Evolutionary conservation across 2,113 vertebrate genomes (phyloP).

Genomic region (Brienomyrus brachyistius): DNA sequence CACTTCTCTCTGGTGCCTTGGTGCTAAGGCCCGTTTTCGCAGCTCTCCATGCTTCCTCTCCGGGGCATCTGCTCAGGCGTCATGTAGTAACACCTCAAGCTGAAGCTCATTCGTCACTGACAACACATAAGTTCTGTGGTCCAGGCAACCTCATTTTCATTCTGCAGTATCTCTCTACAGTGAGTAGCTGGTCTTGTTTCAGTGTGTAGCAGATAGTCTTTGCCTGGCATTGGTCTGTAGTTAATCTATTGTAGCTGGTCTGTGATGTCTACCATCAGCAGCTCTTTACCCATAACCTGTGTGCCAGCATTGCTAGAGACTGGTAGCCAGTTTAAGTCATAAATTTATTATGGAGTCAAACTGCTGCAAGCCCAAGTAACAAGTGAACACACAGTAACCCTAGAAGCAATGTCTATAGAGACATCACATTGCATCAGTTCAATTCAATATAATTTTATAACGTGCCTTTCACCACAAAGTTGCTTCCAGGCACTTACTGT

Average conservation of each 20-base stretch:
- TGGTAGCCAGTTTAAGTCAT: neutral
- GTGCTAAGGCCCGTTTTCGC: neutral
- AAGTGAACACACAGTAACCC: neutral
- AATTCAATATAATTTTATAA: neutral
- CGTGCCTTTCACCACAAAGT: neutral
- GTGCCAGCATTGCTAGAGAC: neutral
- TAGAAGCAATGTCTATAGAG: neutral
- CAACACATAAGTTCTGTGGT: neutral
- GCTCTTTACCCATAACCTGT: neutral
- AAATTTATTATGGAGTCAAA: neutral
- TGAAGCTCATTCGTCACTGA: neutral
- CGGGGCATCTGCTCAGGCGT: neutral
- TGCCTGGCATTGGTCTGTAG: too few species aligned
- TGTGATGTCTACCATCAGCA: too few species aligned
- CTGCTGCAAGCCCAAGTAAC: neutral
- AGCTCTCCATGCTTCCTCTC: neutral
- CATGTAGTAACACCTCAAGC: neutral
- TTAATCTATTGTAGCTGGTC: too few species aligned
- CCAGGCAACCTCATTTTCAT: neutral
- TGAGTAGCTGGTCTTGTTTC: neutral
- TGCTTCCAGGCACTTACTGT: neutral
- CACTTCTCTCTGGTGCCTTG: neutral
- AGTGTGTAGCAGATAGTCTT: neutral
- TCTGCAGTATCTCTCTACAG: neutral
- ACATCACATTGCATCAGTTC: neutral